Evolutionary conservation across 2,797 vertebrate genomes (phyloP), one percentile per base, ranked within the genome.

Genomic region (Eospalax fontanierii): DNA sequence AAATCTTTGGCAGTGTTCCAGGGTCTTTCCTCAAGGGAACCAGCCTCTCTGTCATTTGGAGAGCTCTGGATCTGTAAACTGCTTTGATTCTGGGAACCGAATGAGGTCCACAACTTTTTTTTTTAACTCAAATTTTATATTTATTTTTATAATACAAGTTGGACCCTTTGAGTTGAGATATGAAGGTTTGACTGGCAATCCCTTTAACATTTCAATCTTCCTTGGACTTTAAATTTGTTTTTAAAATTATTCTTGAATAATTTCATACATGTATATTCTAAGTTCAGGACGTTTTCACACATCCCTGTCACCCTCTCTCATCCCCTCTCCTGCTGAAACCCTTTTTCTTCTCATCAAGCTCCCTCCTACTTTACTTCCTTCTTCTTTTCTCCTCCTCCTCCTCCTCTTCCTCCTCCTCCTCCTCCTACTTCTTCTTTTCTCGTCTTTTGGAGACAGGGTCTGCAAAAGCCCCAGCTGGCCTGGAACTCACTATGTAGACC

Each of bases 1-100:
- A 57, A 79, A 88, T 43, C 59, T 85, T 63, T 85, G 89, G 80
- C 74, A 70, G 10, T 54, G 28, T 85, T 50, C 74, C 35, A 80
- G 14, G 8, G 6, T 75, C 50, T 30, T 83, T 90, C 46, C 71
- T 93, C 46, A 4, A 68, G 54, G 19, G 66, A 63, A 11, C 63
- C 21, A 28, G 50, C 46, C 38, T 87, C 50, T 71, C 21, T 28
- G 30, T 76, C n/a, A 57, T 61, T 89, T 54, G 33, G 74, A 80
- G 46, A 35, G 10, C 35, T 59, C 68, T 40, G 68, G 59, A 57
- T 71, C 83, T 85, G 83, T 38, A 35, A 85, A 38, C 68, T 12
- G 4, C 2, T 28, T 78, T 86, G 68, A 75, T 68, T 85, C 46
- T 93, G 91, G 75, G 54, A 91, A 89, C 57, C 50, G 16, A 11